phyloP scores from a whole-genome alignment of 2,888 invertebrate genomes.

The Thelaira solivaga region DNA sequence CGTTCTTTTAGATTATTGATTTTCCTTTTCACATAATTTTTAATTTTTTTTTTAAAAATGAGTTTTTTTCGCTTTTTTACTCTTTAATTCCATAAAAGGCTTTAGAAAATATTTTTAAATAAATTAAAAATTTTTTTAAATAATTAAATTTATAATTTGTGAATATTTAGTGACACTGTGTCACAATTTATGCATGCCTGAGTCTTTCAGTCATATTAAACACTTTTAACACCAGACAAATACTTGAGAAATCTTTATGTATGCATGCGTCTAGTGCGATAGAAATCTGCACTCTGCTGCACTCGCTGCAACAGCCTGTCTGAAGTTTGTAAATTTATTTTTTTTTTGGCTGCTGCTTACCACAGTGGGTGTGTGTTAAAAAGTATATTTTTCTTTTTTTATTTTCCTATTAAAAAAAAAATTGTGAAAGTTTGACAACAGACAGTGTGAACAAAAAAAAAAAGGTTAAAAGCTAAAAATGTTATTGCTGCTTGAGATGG shows the following conservation, averaged over 20 bases:
- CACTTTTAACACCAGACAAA: conserved; percentile 19
- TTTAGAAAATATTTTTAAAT: no score
- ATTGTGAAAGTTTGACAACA: conserved; percentile 53
- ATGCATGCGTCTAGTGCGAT: conserved; percentile 15
- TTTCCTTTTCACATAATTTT: no score
- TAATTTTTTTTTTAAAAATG: no score
- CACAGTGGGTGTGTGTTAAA: conserved; percentile 41
- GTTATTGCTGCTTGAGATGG: conserved; percentile 1
- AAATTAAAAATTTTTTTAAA: no score
- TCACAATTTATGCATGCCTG: neutral
- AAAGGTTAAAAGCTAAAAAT: conserved; percentile 41
- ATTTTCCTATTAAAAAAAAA: no score
- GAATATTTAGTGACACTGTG: no score
- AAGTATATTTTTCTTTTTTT: conserved; percentile 13
- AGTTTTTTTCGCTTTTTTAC: no score
- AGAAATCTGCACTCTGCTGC: conserved; percentile 34
- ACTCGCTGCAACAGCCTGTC: conserved; percentile 27
- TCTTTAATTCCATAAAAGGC: no score
- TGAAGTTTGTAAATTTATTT: conserved; percentile 1
- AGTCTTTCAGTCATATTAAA: conserved; percentile 12
- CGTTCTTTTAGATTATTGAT: no score
- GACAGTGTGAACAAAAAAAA: neutral
- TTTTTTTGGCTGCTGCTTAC: neutral
- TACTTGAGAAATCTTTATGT: neutral
- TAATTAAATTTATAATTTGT: no score